Percentiles rank a stretch among this genome's conserved stretches.
These are phyloP conservation scores for Megaceryle maxima DNA, from an alignment of 2,113 vertebrate genomes.

Conservation along the genomic window DNA sequence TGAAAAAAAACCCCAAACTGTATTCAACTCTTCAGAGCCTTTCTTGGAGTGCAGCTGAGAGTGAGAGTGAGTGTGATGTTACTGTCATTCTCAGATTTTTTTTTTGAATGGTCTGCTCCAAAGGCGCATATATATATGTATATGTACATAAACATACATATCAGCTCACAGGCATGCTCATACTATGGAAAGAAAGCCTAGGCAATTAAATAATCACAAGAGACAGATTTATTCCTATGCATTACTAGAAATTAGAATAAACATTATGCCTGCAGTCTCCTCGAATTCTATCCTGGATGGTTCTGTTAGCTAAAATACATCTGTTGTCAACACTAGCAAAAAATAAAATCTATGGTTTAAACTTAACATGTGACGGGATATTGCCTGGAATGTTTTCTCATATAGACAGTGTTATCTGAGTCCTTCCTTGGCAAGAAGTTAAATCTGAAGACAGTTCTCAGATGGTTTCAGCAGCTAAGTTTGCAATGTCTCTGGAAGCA, in stretches of 20 bases:
- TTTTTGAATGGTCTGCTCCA: not conserved
- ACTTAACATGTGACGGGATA: slow-evolving; percentile 23
- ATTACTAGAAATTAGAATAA: not conserved
- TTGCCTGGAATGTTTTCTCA: slow-evolving; percentile 42
- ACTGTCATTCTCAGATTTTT: not conserved
- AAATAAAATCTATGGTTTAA: slow-evolving; percentile 15
- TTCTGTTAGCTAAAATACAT: not conserved
- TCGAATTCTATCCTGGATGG: not conserved
- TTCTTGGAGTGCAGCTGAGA: not conserved
- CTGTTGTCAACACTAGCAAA: slow-evolving; percentile 24
- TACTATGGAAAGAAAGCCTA: not conserved
- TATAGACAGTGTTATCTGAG: slow-evolving; percentile 47
- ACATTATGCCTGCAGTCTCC: not conserved
- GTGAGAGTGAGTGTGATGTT: not conserved
- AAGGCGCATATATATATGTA: not conserved
- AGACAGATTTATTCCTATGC: not conserved
- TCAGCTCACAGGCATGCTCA: not conserved
- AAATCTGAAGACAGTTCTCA: slow-evolving; percentile 33
- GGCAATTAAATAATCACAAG: not conserved
- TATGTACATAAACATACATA: not conserved
- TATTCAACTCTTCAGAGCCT: not conserved
- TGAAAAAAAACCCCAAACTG: not conserved
- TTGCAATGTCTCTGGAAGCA: not conserved
- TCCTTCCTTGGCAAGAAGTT: slow-evolving; percentile 48
- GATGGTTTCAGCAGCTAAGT: not conserved